Percentiles rank a stretch among this genome's conserved stretches.
Evolutionary conservation across 2,888 invertebrate species (phyloP).

Genomic region (Synergus japonicus): DNA sequence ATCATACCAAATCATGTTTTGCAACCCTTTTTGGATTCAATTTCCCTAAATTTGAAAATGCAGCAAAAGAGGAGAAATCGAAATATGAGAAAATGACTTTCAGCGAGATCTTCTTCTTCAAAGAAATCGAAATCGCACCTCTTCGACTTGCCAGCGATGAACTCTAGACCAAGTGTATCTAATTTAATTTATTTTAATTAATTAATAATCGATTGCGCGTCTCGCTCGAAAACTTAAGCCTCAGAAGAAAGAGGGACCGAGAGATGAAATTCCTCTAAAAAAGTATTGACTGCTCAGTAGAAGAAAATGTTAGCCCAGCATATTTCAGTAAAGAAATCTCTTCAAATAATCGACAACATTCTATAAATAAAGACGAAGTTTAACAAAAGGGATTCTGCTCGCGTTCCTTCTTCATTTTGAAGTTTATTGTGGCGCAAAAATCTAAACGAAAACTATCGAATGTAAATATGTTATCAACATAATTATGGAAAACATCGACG

Average conservation of each 20-base stretch:
- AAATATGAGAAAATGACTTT: slow-evolving; percentile 49
- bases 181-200: not conserved
- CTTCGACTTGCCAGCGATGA: slow-evolving; percentile 19
- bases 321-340: not conserved
- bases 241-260: slow-evolving; percentile 2
- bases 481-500: slow-evolving; percentile 48
- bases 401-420: slow-evolving; percentile 4
- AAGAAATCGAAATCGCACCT: slow-evolving; percentile 24
- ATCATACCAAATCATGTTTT: not conserved
- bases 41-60: not conserved
- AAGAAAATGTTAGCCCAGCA: slow-evolving; percentile 8
- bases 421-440: not conserved
- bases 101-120: slow-evolving; percentile 60
- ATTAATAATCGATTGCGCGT: slow-evolving; percentile 9
- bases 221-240: not conserved
- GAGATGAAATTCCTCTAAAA: slow-evolving; percentile 17
- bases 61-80: slow-evolving; percentile 4
- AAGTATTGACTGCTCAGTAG: not conserved
- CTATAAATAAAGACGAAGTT: slow-evolving; percentile 40
- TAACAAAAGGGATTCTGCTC: slow-evolving; percentile 21
- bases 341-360: not conserved
- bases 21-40: not conserved
- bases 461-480: slow-evolving; percentile 19
- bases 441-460: slow-evolving; percentile 43
- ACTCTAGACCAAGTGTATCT: not conserved